Base-by-base conservation (phyloP, 1,140 invertebrate genomes). In the Diachasma alloeum region DNA sequence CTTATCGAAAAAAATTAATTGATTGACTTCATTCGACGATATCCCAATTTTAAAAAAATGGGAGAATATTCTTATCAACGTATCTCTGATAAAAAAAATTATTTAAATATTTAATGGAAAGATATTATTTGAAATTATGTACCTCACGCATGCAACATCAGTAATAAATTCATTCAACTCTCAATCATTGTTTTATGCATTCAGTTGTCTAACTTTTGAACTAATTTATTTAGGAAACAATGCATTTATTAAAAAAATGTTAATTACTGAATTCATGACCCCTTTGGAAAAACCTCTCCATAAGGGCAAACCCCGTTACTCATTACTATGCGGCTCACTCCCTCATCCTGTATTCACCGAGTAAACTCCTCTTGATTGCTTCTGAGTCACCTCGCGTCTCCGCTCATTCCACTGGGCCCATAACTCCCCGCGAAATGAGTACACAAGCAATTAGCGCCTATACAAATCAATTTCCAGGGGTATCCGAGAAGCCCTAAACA, bases 291-390 rank as follows among this genome's bases (percentile, higher is more conserved):
- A 72, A n/a, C 0, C 22, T 75, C 24, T 24, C 53, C 59, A 72
- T 67, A 79, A 77, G 74, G 79, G 79, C 71, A 59, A 53, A 36
- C 72, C 80, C 84, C 81, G 84, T 80, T 85, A 85, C 17, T n/a
- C 84, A 84, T 72, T 76, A 80, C 83, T 85, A 80, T 81, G 56
- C 72, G 42, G 59, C 56, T 67, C 26, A 69, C 63, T 63, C 42
- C 22, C 53, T 42, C 48, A 77, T 76, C 79, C 75, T n/a, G 83
- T 82, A 83, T 83, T 81, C 82, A 79, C 48, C 53, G 63, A 72
- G 75, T 26, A 72, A 56, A 75, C 46, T 68, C 56, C 59, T 77
- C 36, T 56, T 66, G 70, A 70, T 79, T 53, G 67, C 69, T 79
- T 76, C 36, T 68, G 48, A 79, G 71, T 79, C 78, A 75, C 72